Percentiles rank a stretch among this genome's conserved stretches.
phyloP scores from a whole-genome alignment of 2,888 invertebrate genomes.

The Campoplex nolae region DNA sequence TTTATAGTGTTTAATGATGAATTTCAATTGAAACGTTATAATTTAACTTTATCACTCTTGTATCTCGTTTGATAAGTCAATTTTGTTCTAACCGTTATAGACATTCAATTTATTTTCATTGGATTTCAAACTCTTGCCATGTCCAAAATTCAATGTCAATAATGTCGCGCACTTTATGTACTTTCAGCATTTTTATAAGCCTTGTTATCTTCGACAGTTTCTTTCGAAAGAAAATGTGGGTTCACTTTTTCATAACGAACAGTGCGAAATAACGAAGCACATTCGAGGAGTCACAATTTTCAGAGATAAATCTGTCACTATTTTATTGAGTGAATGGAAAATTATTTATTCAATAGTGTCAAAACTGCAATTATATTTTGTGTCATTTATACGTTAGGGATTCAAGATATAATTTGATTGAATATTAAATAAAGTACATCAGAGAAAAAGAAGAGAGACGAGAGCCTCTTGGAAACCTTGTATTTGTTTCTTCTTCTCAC shows the following conservation, averaged over 20 bases:
- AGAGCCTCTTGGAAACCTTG: too few species aligned
- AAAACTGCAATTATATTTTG: too few species aligned
- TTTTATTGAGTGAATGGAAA: background rate
- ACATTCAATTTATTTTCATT: conserved; percentile 20
- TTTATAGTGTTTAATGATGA: background rate
- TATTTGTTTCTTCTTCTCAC: too few species aligned
- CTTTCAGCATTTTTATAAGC: background rate
- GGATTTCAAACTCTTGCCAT: background rate
- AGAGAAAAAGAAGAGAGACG: too few species aligned
- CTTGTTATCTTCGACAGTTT: conserved; percentile 36
- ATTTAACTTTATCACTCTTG: background rate
- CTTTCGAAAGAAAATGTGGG: conserved; percentile 30
- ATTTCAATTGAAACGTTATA: background rate
- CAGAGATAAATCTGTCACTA: background rate
- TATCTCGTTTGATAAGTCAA: background rate
- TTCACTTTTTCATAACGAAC: conserved; percentile 12
- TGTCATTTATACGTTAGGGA: too few species aligned
- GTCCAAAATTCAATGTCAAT: conserved; percentile 5
- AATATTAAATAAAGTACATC: too few species aligned
- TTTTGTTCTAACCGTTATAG: background rate
- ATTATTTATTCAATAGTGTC: background rate
- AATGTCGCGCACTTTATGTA: background rate
- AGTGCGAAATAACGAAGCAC: background rate
- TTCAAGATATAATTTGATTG: too few species aligned
- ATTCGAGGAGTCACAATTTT: conserved; percentile 1